These are phyloP conservation scores for Acanthosepion lycidas DNA, from an alignment of 2,888 invertebrate genomes.

Conservation along the genomic window DNA sequence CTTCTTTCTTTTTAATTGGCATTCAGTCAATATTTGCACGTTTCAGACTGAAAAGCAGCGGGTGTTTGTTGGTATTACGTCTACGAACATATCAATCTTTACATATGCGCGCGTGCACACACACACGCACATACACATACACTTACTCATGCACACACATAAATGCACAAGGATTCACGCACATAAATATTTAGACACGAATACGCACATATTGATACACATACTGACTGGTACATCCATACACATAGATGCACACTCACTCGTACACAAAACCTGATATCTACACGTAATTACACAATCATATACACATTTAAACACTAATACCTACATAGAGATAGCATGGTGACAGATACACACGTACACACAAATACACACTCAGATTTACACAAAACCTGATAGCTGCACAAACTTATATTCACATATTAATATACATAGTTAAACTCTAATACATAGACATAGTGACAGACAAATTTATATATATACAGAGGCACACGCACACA, in stretches of 20 bases:
- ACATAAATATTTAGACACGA: neutral
- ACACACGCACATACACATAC: neutral
- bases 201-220: neutral
- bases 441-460: neutral
- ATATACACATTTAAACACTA: neutral
- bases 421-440: too few relatives aligned
- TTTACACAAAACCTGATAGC: neutral
- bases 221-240: neutral
- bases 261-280: neutral
- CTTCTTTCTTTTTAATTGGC: neutral
- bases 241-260: neutral
- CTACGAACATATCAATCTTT: neutral
- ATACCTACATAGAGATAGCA: neutral
- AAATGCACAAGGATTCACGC: neutral
- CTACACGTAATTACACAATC: too few relatives aligned
- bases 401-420: too few relatives aligned
- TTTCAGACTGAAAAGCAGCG: neutral
- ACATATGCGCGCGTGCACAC: neutral
- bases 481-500: neutral
- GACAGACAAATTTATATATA: neutral
- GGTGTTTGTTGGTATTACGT: neutral
- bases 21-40: neutral
- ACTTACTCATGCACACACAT: neutral
- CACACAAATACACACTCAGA: neutral
- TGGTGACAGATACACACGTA: neutral